Percentiles rank a stretch among this genome's conserved stretches.
phyloP scores from a whole-genome alignment of 2,797 vertebrate species.

The Peromyscus aztecus region DNA sequence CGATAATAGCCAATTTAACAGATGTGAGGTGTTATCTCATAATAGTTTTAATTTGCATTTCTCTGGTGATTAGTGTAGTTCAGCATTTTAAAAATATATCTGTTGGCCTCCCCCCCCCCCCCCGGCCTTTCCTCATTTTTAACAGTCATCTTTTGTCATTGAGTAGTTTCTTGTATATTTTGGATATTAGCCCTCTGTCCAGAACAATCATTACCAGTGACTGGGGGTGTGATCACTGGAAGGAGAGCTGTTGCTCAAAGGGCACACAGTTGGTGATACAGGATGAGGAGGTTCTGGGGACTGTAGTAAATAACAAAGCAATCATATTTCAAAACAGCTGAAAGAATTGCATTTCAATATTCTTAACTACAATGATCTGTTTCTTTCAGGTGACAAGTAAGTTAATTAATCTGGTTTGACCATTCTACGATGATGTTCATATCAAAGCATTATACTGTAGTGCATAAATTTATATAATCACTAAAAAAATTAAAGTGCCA shows the following conservation, averaged over 20 bases:
- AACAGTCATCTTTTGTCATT: neutral
- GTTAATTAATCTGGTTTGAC: neutral
- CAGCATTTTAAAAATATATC: too few species aligned
- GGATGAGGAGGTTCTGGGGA: neutral
- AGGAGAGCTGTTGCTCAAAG: neutral
- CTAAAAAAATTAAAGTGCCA: neutral
- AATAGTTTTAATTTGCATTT: too few species aligned
- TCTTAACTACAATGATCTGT: neutral
- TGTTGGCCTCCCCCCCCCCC: too few species aligned
- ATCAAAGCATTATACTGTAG: neutral
- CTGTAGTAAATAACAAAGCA: neutral
- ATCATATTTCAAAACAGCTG: neutral
- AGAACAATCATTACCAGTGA: neutral
- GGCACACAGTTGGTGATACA: neutral
- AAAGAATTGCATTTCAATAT: neutral
- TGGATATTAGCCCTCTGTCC: neutral
- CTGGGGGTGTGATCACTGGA: neutral
- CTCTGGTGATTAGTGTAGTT: too few species aligned
- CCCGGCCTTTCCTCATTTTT: neutral
- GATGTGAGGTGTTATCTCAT: too few species aligned
- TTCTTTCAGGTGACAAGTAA: neutral
- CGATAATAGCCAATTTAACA: too few species aligned
- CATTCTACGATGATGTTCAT: neutral
- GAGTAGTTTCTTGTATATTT: neutral
- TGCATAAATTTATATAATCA: neutral